Evolutionary conservation across 2,888 invertebrate species (phyloP), one percentile per base, ranked within the genome.

Genomic region (Marronus borbonicus): DNA sequence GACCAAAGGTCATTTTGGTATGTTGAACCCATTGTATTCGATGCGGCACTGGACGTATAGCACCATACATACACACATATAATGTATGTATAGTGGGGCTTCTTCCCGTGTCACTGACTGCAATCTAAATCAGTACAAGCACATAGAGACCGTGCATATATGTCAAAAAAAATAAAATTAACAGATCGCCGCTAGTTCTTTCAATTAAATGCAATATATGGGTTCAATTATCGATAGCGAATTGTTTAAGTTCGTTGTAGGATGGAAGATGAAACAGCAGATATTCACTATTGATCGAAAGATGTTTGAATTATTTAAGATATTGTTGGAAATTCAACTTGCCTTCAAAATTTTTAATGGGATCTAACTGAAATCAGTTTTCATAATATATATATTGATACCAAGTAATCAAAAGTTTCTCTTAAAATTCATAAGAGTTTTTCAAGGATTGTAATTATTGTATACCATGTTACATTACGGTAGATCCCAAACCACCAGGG

Each of bases 101-200:
- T 74, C 72, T 74, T 74, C 60, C 28, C 72, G 72, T 74, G 72
- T 74, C 72, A 74, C 60, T 74, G 72, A 74, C 72, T 74, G 72
- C 72, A 60, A 44, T 60, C 44, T 74, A 60, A 74, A 74, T 74
- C 55, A 52, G 72, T 60, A 60, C 72, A 58, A 31, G 14, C 24
- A 50, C 24, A 55, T 55, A 20, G 55, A 55, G 8, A 55, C 17
- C 49, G 50, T 68, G 55, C 58, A 70, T 69, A 52, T 31, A 31
- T 31, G 62, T 28, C 2, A 62, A 62, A 62, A 24, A 55, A 55
- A 55, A 17, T 20, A 55, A 55, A 55, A 55, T 8, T 8, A 55
- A 55, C 20, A 20, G 20, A 52, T 17, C 52, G 17, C 31, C 5
- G 55, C 20, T 10, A 44, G 10, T 44, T 44, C 8, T 55, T 17